Percentiles rank a stretch among this genome's conserved stretches.
Evolutionary conservation across 1,140 invertebrate genomes (phyloP).

Genomic region (Drosophila lacertosa): DNA sequence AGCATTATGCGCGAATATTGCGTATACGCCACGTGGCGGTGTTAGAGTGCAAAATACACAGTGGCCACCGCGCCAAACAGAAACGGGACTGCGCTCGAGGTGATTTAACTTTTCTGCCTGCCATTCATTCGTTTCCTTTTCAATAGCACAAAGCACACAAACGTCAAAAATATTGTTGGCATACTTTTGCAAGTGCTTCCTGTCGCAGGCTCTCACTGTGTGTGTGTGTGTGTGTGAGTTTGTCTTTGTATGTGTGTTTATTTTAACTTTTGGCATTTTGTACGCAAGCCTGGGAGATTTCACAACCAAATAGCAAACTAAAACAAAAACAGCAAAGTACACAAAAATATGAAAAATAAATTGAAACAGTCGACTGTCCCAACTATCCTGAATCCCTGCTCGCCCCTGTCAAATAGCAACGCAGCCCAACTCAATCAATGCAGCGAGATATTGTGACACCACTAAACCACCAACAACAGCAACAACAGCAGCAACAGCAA

Average conservation of each 20-base stretch:
- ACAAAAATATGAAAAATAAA: conserved; percentile 78
- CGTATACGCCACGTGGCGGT: conserved; percentile 59
- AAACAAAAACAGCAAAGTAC: conserved; percentile 72
- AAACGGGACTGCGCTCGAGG: conserved; percentile 54
- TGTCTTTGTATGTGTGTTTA: conserved; percentile 57
- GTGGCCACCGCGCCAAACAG: conserved; percentile 11
- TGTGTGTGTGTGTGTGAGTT: conserved; percentile 12
- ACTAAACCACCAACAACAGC: background rate
- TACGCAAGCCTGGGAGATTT: conserved; percentile 58
- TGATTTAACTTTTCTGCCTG: conserved; percentile 79
- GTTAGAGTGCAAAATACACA: conserved; percentile 18
- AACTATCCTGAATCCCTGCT: conserved; percentile 26
- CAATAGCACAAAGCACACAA: conserved; percentile 73
- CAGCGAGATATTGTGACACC: conserved; percentile 29
- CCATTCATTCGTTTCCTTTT: conserved; percentile 79
- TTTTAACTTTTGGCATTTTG: conserved; percentile 78
- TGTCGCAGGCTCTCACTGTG: conserved; percentile 52
- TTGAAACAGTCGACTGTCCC: conserved; percentile 66
- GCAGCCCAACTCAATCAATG: conserved; percentile 39
- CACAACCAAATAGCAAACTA: conserved; percentile 64
- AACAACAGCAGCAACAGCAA: background rate
- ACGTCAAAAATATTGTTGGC: conserved; percentile 74
- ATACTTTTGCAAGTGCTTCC: conserved; percentile 80
- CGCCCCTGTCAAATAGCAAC: conserved; percentile 24
- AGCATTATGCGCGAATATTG: conserved; percentile 61